Conservation (phyloP, 2,113 vertebrate genomes). For the Chamaetylas fuelleborni region DNA sequence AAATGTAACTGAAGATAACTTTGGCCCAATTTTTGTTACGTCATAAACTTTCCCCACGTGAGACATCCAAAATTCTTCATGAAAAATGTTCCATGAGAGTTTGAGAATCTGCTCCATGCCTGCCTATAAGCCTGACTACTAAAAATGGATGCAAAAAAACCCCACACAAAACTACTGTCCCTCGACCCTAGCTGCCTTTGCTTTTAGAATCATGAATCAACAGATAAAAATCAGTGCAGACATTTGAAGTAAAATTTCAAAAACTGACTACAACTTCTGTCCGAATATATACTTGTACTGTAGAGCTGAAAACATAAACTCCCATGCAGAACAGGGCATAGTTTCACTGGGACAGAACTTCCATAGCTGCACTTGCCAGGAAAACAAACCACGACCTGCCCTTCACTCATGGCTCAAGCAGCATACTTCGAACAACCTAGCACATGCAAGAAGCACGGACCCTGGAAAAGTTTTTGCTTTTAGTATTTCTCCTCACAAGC, state of each 20-base stretch:
- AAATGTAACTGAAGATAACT: background rate
- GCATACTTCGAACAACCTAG: no score
- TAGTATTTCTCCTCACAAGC: background rate
- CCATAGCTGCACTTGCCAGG: background rate
- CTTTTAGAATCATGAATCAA: background rate
- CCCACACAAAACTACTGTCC: background rate
- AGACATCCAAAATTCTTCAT: background rate
- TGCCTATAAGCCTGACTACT: background rate
- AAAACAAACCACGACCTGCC: background rate
- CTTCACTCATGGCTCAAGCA: background rate
- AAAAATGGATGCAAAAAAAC: background rate
- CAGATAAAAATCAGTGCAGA: background rate
- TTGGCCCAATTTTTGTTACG: background rate
- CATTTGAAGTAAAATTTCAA: background rate
- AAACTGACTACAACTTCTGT: background rate
- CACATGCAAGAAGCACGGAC: rapidly evolving
- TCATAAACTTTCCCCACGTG: background rate
- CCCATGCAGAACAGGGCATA: background rate
- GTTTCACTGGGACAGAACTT: background rate
- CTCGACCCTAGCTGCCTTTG: background rate
- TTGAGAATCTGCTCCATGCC: background rate
- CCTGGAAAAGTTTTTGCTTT: background rate
- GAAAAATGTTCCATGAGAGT: background rate
- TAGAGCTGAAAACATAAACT: background rate
- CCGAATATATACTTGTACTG: background rate